These are phyloP conservation scores for Albula goreensis DNA, from an alignment of 2,113 vertebrate species.

Conservation along the genomic window DNA sequence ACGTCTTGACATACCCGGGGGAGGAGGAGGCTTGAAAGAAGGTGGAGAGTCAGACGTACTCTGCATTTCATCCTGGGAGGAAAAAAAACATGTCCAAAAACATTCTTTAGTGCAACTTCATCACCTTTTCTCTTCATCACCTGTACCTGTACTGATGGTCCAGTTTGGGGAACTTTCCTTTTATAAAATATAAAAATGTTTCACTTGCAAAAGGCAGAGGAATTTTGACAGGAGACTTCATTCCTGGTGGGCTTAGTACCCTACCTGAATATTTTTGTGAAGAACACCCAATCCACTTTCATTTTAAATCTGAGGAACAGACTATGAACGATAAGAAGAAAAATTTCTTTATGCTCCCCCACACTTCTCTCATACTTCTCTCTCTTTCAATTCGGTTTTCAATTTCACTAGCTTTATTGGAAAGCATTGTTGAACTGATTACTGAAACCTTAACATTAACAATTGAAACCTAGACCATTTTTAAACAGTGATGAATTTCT, in stretches of 20 bases:
- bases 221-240: background rate
- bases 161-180: background rate
- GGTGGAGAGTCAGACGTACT: slow-evolving; percentile 67
- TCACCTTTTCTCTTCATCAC: background rate
- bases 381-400: background rate
- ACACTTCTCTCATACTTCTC: background rate
- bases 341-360: too few relatives aligned
- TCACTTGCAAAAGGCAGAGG: background rate
- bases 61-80: slow-evolving; percentile 75
- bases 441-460: too few relatives aligned
- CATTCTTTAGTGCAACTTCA: background rate
- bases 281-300: background rate
- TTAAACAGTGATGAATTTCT: too few relatives aligned
- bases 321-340: too few relatives aligned
- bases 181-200: background rate
- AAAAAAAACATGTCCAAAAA: background rate
- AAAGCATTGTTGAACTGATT: too few relatives aligned
- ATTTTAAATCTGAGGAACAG: too few relatives aligned
- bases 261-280: background rate
- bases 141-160: background rate
- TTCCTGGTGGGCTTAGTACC: background rate
- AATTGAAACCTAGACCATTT: too few relatives aligned
- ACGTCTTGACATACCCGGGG: slow-evolving; percentile 38
- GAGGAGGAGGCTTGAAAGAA: slow-evolving; percentile 62
- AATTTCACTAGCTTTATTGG: background rate